These are phyloP conservation scores for Typhlichthys eigenmanni DNA, from an alignment of 2,797 vertebrate species.

Conservation along the genomic window DNA sequence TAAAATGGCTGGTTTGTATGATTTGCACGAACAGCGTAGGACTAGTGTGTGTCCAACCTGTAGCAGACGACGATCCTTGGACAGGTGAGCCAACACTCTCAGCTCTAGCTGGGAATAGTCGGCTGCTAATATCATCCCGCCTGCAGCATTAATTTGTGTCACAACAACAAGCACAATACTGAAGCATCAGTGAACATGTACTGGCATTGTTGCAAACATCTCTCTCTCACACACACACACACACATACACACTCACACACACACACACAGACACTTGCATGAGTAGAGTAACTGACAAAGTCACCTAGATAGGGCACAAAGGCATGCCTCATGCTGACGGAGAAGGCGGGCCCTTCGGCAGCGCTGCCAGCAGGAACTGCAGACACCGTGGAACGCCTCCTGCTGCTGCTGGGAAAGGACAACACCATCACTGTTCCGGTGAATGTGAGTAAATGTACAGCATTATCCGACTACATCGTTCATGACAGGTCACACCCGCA, in stretches of 20 bases:
- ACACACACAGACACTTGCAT: background rate
- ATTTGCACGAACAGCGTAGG: background rate
- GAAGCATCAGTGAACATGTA: background rate
- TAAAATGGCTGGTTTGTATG: too few relatives aligned
- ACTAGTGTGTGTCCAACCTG: slow-evolving; percentile 58
- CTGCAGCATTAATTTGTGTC: slow-evolving; percentile 61
- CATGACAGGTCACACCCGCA: too few relatives aligned
- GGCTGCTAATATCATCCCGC: slow-evolving; percentile 90
- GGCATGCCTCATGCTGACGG: slow-evolving; percentile 93
- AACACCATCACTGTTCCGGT: background rate
- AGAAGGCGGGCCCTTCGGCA: slow-evolving; percentile 81
- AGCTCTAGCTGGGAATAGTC: slow-evolving; percentile 97
- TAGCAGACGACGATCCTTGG: slow-evolving; percentile 83
- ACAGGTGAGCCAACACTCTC: slow-evolving; percentile 93
- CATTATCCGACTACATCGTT: background rate
- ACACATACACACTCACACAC: background rate
- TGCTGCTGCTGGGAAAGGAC: slow-evolving; percentile 45
- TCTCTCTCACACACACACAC: background rate
- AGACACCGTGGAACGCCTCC: slow-evolving; percentile 31
- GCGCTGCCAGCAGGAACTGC: slow-evolving; percentile 42
- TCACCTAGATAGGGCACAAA: slow-evolving; percentile 95
- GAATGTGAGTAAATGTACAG: background rate
- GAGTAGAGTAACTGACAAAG: background rate
- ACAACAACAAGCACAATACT: slow-evolving; percentile 6
- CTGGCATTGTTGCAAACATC: background rate